phyloP scores from a whole-genome alignment of 2,113 vertebrate species.

The Carlito syrichta region DNA sequence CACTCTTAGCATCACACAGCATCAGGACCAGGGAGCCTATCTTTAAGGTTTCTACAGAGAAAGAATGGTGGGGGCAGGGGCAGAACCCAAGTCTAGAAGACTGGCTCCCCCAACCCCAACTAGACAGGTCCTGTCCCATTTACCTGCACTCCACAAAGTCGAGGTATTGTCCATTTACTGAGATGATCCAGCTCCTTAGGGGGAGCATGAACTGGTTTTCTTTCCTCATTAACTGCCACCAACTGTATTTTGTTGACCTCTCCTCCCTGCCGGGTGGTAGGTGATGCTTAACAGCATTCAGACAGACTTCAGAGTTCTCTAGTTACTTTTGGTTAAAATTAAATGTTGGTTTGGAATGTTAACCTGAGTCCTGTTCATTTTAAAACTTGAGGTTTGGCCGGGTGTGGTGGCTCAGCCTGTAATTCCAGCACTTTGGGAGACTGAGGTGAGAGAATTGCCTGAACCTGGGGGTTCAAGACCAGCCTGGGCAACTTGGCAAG shows the following conservation, averaged over 20 bases:
- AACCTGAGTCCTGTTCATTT: not conserved
- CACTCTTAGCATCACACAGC: not conserved
- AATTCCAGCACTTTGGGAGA: too few species aligned
- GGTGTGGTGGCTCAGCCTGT: too few species aligned
- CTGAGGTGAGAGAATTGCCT: too few species aligned
- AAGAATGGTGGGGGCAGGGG: not conserved
- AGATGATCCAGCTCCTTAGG: not conserved
- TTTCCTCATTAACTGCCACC: not conserved
- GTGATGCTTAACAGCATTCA: not conserved
- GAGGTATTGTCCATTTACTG: not conserved
- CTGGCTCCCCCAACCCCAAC: rapidly evolving
- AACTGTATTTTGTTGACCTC: not conserved
- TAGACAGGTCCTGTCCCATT: not conserved
- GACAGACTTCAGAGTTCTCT: not conserved
- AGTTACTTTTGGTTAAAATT: not conserved
- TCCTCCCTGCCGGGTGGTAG: not conserved
- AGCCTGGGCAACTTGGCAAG: too few species aligned
- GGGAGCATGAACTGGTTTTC: not conserved
- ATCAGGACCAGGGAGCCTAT: not conserved
- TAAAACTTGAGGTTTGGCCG: not conserved
- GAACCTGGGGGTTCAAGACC: too few species aligned
- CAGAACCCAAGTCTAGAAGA: too few species aligned
- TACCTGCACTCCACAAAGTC: too few species aligned
- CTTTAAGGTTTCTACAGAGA: not conserved
- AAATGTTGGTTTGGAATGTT: not conserved